Evolutionary conservation across 2,797 vertebrate species (phyloP).

Genomic region (Microtus californicus): DNA sequence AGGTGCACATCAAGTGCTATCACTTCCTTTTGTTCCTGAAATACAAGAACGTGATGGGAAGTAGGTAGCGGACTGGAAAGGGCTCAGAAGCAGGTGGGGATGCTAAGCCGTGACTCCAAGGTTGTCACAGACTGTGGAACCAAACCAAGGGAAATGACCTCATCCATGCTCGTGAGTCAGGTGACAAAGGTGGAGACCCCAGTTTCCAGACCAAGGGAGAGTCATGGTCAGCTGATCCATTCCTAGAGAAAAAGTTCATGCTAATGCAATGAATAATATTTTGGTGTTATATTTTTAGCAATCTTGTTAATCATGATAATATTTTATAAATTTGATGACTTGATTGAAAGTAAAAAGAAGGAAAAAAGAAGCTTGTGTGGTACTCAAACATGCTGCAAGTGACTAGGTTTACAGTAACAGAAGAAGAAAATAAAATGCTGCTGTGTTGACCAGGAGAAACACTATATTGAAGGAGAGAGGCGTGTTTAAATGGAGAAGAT

Average conservation of each 20-base stretch:
- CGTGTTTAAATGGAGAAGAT: rapidly evolving
- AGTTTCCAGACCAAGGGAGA: constrained; percentile 56
- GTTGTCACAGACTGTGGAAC: constrained; percentile 25
- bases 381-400: constrained; percentile 51
- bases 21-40: constrained; percentile 65
- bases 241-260: neutral
- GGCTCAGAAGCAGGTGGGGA: constrained; percentile 61
- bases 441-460: rapidly evolving
- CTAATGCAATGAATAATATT: no score
- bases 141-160: neutral
- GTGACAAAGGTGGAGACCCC: neutral
- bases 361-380: neutral
- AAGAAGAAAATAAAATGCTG: neutral
- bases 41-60: constrained; percentile 66
- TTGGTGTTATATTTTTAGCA: no score
- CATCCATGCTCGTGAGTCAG: neutral
- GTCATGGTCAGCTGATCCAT: neutral
- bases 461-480: no score
- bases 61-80: constrained; percentile 37
- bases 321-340: no score
- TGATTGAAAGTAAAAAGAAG: no score
- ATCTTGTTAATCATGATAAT: no score
- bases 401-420: neutral
- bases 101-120: constrained; percentile 65
- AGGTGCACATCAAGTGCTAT: constrained; percentile 72